These are phyloP conservation scores for Labeo rohita DNA, from an alignment of 2,113 vertebrate species.

Conservation along the genomic window DNA sequence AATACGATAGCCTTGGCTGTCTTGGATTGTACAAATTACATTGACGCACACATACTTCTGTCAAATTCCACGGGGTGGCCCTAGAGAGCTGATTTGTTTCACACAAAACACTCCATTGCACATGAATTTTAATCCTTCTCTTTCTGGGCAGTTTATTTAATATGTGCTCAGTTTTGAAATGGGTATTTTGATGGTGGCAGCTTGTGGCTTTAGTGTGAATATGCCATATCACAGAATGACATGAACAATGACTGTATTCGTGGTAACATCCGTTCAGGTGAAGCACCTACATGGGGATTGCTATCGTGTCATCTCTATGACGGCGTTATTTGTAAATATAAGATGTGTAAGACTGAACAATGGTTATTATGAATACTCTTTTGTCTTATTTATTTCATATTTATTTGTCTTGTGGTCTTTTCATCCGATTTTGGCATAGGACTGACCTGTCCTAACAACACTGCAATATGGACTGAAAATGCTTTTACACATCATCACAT, in stretches of 20 bases:
- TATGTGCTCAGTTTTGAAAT: slow-evolving; percentile 2
- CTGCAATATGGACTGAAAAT: slow-evolving; percentile 25
- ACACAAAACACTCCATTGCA: slow-evolving; percentile 35
- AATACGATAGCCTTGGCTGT: background rate
- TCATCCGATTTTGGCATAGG: slow-evolving; percentile 6
- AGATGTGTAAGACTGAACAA: slow-evolving; percentile 42
- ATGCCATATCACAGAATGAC: slow-evolving; percentile 18
- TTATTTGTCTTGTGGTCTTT: slow-evolving; percentile 53
- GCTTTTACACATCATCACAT: slow-evolving; percentile 13
- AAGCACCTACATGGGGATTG: background rate
- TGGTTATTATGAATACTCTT: slow-evolving; percentile 44
- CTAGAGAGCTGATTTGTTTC: slow-evolving; percentile 12
- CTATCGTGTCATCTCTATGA: background rate
- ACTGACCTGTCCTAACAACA: slow-evolving; percentile 1
- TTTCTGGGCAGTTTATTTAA: background rate
- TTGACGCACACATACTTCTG: background rate
- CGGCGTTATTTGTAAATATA: slow-evolving; percentile 52
- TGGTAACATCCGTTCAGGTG: slow-evolving; percentile 24
- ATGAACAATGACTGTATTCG: background rate
- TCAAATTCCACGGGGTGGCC: slow-evolving; percentile 29
- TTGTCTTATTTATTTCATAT: slow-evolving; percentile 63
- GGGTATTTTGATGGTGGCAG: slow-evolving; percentile 41
- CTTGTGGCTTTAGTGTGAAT: slow-evolving; percentile 31
- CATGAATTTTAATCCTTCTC: background rate
- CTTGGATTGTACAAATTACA: background rate